Conservation (phyloP, 1,140 invertebrate species). For the Orius insidiosus region DNA sequence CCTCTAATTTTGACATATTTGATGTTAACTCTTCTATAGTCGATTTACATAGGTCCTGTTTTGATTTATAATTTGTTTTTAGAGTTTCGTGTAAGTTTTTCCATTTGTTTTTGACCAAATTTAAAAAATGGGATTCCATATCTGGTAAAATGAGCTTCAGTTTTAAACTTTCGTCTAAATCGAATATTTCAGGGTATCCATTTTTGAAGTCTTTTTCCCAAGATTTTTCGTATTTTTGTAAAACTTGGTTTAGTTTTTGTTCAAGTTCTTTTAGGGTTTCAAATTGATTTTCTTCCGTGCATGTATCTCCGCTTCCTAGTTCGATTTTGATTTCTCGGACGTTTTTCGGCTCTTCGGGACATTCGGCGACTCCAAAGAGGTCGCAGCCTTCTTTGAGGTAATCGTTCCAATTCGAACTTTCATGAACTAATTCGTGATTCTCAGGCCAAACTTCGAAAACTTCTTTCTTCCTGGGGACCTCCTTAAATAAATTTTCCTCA, state of each 20-base stretch:
- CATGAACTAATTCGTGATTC: too few relatives aligned
- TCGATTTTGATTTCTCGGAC: too few relatives aligned
- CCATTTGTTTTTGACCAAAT: slow-evolving; percentile 1
- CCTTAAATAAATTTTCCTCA: too few relatives aligned
- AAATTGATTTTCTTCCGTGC: background rate
- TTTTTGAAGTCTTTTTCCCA: slow-evolving; percentile 6
- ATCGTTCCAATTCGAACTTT: background rate
- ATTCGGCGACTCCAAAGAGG: too few relatives aligned
- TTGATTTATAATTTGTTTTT: background rate
- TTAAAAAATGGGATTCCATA: background rate
- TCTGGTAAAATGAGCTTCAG: background rate
- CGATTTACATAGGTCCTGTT: background rate
- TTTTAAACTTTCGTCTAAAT: slow-evolving; percentile 2
- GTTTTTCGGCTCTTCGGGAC: too few relatives aligned
- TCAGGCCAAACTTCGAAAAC: too few relatives aligned
- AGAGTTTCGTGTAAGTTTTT: background rate
- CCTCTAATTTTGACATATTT: background rate
- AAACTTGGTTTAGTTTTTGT: background rate
- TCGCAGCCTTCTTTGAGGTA: too few relatives aligned
- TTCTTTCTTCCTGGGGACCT: too few relatives aligned
- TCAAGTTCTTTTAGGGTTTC: slow-evolving; percentile 1
- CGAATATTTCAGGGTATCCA: slow-evolving; percentile 1
- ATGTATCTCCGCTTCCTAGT: too few relatives aligned
- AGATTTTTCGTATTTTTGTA: background rate
- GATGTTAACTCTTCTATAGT: background rate